These are phyloP conservation scores for Sebastes minor DNA, from an alignment of 2,797 vertebrate genomes.

Conservation along the genomic window DNA sequence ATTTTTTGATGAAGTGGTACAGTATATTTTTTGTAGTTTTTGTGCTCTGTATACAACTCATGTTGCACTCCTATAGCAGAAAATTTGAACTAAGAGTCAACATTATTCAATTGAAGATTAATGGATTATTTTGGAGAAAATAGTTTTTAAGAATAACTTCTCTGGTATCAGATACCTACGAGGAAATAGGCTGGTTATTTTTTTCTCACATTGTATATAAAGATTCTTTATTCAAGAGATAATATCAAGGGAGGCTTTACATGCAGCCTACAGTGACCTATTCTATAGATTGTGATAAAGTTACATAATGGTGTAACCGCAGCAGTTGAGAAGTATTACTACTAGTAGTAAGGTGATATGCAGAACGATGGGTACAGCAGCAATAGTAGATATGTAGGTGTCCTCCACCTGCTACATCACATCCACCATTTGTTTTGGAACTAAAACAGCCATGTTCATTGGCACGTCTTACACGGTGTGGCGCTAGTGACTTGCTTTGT, in stretches of 20 bases:
- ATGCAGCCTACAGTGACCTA: neutral
- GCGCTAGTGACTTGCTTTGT: constrained; percentile 12
- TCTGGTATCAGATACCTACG: neutral
- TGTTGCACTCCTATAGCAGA: neutral
- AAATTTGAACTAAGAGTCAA: neutral
- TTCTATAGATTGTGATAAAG: neutral
- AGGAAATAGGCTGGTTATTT: neutral
- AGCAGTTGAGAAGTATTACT: neutral
- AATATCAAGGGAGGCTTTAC: neutral
- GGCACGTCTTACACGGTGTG: constrained; percentile 7
- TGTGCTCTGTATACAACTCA: neutral
- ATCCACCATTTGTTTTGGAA: constrained; percentile 3
- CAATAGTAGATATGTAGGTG: constrained; percentile 22
- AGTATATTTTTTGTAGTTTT: neutral
- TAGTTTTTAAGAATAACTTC: neutral
- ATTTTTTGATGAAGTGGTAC: neutral
- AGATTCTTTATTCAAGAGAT: neutral
- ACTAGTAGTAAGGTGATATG: neutral
- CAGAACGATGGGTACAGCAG: constrained; percentile 27
- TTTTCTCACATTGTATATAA: neutral
- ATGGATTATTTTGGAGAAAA: neutral
- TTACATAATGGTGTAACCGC: neutral
- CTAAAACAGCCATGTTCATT: constrained; percentile 5
- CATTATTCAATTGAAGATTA: neutral
- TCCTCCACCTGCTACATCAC: constrained; percentile 58